These are phyloP conservation scores for Zaprionus lineosus DNA, from an alignment of 2,888 invertebrate genomes.

Conservation along the genomic window DNA sequence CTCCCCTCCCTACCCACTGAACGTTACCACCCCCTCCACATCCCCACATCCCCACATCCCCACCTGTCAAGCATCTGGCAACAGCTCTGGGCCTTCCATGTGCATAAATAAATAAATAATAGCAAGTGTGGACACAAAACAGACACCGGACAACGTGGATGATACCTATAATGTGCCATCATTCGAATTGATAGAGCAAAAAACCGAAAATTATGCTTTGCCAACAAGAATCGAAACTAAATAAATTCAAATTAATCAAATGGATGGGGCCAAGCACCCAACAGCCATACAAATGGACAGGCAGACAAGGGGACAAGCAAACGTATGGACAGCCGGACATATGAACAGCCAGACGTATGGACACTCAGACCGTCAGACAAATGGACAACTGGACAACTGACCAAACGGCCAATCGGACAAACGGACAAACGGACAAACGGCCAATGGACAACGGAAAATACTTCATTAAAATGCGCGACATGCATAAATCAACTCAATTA, in stretches of 20 bases:
- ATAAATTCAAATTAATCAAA: slow-evolving; percentile 74
- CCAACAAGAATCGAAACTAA: slow-evolving; percentile 50
- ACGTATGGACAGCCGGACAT: neutral
- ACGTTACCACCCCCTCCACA: no score
- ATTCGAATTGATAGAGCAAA: slow-evolving; percentile 64
- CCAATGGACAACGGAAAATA: slow-evolving; percentile 43
- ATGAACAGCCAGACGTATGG: slow-evolving; percentile 3
- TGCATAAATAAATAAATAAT: slow-evolving; percentile 75
- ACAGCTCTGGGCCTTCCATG: slow-evolving; percentile 21
- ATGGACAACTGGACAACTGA: neutral
- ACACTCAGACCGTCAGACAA: no score
- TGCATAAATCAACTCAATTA: slow-evolving; percentile 77
- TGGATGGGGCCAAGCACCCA: slow-evolving; percentile 14
- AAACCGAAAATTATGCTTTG: slow-evolving; percentile 44
- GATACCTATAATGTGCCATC: slow-evolving; percentile 54
- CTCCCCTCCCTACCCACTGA: no score
- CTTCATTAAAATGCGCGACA: slow-evolving; percentile 66
- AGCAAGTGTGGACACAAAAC: slow-evolving; percentile 68
- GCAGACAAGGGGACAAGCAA: neutral
- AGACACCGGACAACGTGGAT: slow-evolving; percentile 51
- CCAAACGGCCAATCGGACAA: neutral
- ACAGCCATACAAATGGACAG: slow-evolving; percentile 8
- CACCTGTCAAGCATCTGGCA: no score
- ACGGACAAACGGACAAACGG: neutral
- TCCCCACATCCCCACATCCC: no score